Evolutionary conservation across 2,888 invertebrate species (phyloP).

Genomic region (Drosophila seclusa): DNA sequence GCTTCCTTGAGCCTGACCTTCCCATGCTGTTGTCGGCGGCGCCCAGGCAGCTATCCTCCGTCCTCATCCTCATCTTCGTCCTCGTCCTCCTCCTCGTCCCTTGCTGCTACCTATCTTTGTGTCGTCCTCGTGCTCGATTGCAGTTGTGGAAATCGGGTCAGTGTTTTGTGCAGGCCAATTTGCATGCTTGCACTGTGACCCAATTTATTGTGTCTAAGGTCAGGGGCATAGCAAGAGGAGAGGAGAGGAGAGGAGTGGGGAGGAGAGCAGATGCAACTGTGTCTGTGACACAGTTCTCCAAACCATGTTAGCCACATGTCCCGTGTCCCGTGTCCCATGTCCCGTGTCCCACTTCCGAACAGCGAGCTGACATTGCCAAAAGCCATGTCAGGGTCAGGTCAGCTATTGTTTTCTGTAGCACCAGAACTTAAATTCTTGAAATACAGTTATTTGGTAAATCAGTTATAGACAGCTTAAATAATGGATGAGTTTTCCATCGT

Average conservation of each 20-base stretch:
- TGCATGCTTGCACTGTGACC: conserved; percentile 55
- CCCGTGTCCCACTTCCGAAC: conserved; percentile 7
- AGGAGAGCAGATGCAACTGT: conserved; percentile 1
- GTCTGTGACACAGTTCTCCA: conserved; percentile 39
- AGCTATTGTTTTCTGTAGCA: neutral
- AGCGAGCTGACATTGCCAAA: conserved; percentile 3
- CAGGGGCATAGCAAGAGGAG: conserved; percentile 28
- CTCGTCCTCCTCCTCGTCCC: neutral
- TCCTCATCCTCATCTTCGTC: neutral
- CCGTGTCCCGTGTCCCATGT: neutral
- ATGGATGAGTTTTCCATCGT: neutral
- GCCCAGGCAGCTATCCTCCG: conserved; percentile 24
- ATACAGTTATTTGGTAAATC: neutral
- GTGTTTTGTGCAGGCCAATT: conserved; percentile 37
- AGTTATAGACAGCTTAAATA: neutral
- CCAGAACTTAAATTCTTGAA: neutral
- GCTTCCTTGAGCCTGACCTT: conserved; percentile 37
- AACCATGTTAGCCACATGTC: neutral
- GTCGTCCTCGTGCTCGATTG: conserved; percentile 15
- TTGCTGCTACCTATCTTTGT: neutral
- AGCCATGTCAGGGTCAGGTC: conserved; percentile 44
- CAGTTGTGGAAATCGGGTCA: conserved; percentile 42
- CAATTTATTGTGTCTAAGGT: conserved; percentile 39
- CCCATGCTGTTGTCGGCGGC: conserved; percentile 1
- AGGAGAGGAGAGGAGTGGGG: neutral